Conservation (phyloP, 2,113 vertebrate species). For the Parus major region DNA sequence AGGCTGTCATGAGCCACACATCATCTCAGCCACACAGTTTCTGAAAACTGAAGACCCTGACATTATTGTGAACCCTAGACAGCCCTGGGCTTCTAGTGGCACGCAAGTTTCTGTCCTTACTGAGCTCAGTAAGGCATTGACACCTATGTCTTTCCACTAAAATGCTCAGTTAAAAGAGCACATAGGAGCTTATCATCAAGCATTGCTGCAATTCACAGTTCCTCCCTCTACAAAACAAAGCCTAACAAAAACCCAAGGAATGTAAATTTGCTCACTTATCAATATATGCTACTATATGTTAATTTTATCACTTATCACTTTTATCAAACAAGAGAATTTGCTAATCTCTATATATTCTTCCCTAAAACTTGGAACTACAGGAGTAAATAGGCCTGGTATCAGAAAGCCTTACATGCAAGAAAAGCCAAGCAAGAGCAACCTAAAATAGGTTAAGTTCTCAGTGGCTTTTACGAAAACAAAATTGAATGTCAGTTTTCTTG, state of each 20-base stretch:
- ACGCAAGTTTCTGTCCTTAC: not conserved
- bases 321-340: not conserved
- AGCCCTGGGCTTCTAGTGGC: not conserved
- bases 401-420: not conserved
- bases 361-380: not conserved
- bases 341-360: not conserved
- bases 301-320: too few species aligned
- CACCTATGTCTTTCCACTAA: not conserved
- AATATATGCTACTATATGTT: too few species aligned
- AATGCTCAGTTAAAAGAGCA: not conserved
- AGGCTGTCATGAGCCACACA: not conserved
- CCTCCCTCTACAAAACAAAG: not conserved
- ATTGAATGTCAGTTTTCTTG: conserved; percentile 8
- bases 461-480: not conserved
- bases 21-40: not conserved
- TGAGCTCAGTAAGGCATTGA: not conserved
- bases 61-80: not conserved
- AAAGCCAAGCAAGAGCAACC: conserved; percentile 29
- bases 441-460: not conserved
- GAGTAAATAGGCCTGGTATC: not conserved
- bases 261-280: not conserved
- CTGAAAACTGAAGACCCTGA: not conserved
- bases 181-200: not conserved
- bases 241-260: not conserved
- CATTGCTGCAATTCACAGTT: not conserved